A percentile compares a stretch with the other conserved stretches of the same genome.
These are phyloP conservation scores for Bacillus rossius DNA, from an alignment of 1,140 invertebrate species.

Conservation along the genomic window DNA sequence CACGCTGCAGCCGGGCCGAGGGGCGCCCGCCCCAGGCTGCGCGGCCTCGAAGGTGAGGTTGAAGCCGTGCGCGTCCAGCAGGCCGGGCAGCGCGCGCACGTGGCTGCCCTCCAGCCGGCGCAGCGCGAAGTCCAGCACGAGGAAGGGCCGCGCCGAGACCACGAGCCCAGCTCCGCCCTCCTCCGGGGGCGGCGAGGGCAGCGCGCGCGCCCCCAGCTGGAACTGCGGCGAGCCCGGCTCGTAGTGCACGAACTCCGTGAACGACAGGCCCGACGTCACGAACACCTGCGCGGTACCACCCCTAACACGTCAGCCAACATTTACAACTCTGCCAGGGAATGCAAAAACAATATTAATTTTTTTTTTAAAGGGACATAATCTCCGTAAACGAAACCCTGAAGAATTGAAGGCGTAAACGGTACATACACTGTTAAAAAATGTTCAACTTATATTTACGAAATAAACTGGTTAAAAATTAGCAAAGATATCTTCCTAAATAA, in stretches of 20 bases:
- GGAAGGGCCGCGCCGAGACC: conserved; percentile 62
- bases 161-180: conserved; percentile 63
- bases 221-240: conserved; percentile 50
- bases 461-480: too few relatives aligned
- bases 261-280: conserved; percentile 69
- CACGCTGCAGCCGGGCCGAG: conserved; percentile 61
- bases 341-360: too few relatives aligned
- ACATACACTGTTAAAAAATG: too few relatives aligned
- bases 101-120: conserved; percentile 73
- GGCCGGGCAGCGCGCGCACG: conserved; percentile 68
- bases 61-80: conserved; percentile 85
- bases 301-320: too few relatives aligned
- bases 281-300: too few relatives aligned
- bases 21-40: conserved; percentile 45
- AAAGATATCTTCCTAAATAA: too few relatives aligned
- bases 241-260: conserved; percentile 79
- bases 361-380: too few relatives aligned
- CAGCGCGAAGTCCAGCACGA: conserved; percentile 72
- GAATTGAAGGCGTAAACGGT: too few relatives aligned
- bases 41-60: conserved; percentile 78
- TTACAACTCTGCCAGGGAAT: too few relatives aligned
- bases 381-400: too few relatives aligned
- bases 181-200: conserved; percentile 60
- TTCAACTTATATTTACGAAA: too few relatives aligned
- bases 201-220: conserved; percentile 53